Base-by-base conservation (phyloP, 2,113 vertebrate species). In the Menura novaehollandiae region DNA sequence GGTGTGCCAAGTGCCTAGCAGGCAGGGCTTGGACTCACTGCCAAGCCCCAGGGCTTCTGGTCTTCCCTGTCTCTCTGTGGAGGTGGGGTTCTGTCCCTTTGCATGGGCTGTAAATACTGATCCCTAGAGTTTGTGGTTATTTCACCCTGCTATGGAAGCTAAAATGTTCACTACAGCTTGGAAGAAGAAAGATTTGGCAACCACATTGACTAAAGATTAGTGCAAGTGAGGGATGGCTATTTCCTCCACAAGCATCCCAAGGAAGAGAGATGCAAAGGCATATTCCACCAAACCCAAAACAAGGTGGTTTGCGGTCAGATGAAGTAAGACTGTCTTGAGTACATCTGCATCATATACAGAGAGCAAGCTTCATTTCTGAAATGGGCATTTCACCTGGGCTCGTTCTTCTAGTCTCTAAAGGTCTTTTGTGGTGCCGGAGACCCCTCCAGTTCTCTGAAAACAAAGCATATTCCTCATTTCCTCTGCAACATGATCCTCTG, bases 361-460 rank as follows among this genome's bases (percentile, higher is more conserved):
- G 9, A 82, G 41, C 39, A 41, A 41, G 13, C 39, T 41, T 41
- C 39, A 41, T 41, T 41, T 41, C 39, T 41, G 39, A 41, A 41
- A 41, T 41, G 39, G 39, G 39, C 13, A 41, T 41, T 41, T 41
- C 39, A 19, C 51, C 23, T 43, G 58, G 63, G 14, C 11, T 69
- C 0, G 37, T 49, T 12, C 46, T 63, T 53, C 56, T 41, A 2
- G 21, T 41, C 20, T 66, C 13, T 20, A 55, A 72, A 85, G 9
- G 7, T 24, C 35, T 74, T 41, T 22, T 1, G 17, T 47, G 24
- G 32, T n/a, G 27, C 13, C 33, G 10, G 32, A 71, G 35, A 39
- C 5, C 2, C 8, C 12, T 33, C 11, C 0, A 0, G 5, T 33
- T 60, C 46, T 53, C 43, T 44, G 11, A 41, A 83, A 68, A 58